phyloP scores from a whole-genome alignment of 2,888 invertebrate species.

The Arctia plantaginis region DNA sequence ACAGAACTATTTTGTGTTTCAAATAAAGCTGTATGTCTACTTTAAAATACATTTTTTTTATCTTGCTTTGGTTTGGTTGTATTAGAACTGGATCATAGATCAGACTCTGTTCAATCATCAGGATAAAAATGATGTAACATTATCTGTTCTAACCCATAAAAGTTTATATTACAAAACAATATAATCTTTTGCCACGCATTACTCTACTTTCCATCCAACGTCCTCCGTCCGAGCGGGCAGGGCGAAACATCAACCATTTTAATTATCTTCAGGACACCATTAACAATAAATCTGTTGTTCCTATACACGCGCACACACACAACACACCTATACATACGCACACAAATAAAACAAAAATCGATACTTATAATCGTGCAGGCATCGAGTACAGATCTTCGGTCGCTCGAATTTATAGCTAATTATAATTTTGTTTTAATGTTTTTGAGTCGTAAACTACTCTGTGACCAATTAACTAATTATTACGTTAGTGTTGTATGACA shows the following conservation, averaged over 20 bases:
- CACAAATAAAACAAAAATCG: conserved; percentile 57
- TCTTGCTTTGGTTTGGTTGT: not conserved
- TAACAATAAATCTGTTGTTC: conserved; percentile 85
- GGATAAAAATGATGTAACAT: not conserved
- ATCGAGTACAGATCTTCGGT: conserved; percentile 70
- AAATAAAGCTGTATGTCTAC: too few species aligned
- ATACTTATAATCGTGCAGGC: conserved; percentile 64
- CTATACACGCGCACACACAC: conserved; percentile 64
- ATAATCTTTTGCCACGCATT: conserved; percentile 48
- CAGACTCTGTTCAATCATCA: not conserved
- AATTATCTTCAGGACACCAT: conserved; percentile 86
- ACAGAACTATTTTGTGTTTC: not conserved
- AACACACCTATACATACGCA: conserved; percentile 32
- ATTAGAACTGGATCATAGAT: not conserved
- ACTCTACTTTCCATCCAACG: conserved; percentile 64
- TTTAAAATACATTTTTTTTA: too few species aligned
- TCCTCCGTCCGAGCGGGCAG: conserved; percentile 72
- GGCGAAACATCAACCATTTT: conserved; percentile 86
- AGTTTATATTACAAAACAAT: not conserved
- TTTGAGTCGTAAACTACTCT: conserved; percentile 75
- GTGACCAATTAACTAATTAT: conserved; percentile 83
- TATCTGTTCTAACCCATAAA: not conserved
- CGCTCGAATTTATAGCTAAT: conserved; percentile 80
- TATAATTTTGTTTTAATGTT: conserved; percentile 79
- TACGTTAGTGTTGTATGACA: conserved; percentile 55